Evolutionary conservation across 1,140 invertebrate genomes (phyloP).

Genomic region (Cotesia typhae): DNA sequence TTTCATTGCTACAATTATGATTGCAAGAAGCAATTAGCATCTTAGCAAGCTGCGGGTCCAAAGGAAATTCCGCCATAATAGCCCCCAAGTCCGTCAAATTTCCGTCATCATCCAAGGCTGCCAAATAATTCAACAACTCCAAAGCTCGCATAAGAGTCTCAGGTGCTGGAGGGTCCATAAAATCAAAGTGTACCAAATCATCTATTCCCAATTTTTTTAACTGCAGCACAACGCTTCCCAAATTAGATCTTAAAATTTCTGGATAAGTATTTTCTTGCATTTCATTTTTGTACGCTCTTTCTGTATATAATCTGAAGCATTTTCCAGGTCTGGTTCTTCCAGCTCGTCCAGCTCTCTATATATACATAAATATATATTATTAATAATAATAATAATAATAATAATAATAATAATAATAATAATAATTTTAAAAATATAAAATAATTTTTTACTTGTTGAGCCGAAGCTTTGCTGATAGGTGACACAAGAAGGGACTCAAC

Average conservation of each 20-base stretch:
- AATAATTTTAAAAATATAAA: too few relatives aligned
- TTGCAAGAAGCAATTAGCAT: constrained; percentile 98
- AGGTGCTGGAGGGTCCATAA: constrained; percentile 99
- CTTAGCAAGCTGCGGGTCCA: constrained; percentile 98
- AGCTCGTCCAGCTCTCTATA: constrained; percentile 87
- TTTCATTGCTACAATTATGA: constrained; percentile 99
- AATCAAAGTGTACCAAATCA: constrained; percentile 99
- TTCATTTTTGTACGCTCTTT: constrained; percentile 98
- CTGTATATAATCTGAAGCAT: constrained; percentile 98
- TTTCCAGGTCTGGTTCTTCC: constrained; percentile 97
- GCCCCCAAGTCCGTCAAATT: constrained; percentile 96
- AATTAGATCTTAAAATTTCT: constrained; percentile 96
- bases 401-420: too few relatives aligned
- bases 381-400: too few relatives aligned
- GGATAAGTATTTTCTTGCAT: constrained; percentile 99
- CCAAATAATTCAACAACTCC: constrained; percentile 97
- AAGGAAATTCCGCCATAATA: constrained; percentile 99
- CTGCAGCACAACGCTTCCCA: constrained; percentile 96
- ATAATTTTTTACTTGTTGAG: constrained; percentile 76
- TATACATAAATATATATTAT: too few relatives aligned
- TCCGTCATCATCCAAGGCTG: constrained; percentile 95
- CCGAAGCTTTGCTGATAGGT: constrained; percentile 99
- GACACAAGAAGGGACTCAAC: constrained; percentile 98
- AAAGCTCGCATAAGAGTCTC: constrained; percentile 99
- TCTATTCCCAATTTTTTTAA: constrained; percentile 99